Percentiles rank a stretch among this genome's conserved stretches.
These are phyloP conservation scores for Xiphorhynchus erythropygius DNA, from an alignment of 2,797 vertebrate genomes.

Conservation along the genomic window DNA sequence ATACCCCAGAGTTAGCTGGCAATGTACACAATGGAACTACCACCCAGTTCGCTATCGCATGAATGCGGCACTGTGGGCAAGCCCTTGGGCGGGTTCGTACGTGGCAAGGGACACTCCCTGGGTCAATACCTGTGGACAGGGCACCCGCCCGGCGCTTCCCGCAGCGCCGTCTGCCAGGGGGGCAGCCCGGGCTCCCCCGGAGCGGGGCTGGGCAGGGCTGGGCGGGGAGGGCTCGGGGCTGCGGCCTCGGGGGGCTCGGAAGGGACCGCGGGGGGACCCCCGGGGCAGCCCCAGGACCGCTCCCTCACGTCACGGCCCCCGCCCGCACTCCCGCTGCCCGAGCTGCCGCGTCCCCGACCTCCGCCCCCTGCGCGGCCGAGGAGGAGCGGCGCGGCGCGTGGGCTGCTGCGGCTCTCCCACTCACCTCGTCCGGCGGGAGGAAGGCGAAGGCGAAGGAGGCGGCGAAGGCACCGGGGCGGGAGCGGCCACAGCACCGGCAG, in stretches of 20 bases:
- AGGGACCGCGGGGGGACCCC: not conserved
- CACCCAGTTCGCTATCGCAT: not conserved
- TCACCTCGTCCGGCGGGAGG: not conserved
- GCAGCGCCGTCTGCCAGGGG: not conserved
- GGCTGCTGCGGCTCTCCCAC: not conserved
- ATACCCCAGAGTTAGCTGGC: not conserved
- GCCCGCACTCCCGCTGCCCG: not conserved
- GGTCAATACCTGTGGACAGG: not conserved
- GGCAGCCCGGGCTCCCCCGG: not conserved
- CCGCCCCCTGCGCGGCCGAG: not conserved
- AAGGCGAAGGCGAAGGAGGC: not conserved
- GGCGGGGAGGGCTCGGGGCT: not conserved
- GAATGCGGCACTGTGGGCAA: not conserved
- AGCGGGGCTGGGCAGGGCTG: not conserved
- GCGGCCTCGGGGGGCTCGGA: accelerated
- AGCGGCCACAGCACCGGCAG: not conserved
- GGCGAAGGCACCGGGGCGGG: not conserved
- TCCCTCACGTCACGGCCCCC: not conserved
- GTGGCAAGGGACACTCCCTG: slow-evolving; percentile 5
- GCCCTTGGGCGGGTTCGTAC: not conserved
- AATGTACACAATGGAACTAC: not conserved
- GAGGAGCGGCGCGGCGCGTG: not conserved
- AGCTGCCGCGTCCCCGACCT: not conserved
- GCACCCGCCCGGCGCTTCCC: not conserved
- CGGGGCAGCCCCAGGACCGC: too few relatives aligned